Percentiles rank a stretch among this genome's conserved stretches.
phyloP scores from a whole-genome alignment of 2,797 vertebrate genomes.

The Hylomyscus alleni region DNA sequence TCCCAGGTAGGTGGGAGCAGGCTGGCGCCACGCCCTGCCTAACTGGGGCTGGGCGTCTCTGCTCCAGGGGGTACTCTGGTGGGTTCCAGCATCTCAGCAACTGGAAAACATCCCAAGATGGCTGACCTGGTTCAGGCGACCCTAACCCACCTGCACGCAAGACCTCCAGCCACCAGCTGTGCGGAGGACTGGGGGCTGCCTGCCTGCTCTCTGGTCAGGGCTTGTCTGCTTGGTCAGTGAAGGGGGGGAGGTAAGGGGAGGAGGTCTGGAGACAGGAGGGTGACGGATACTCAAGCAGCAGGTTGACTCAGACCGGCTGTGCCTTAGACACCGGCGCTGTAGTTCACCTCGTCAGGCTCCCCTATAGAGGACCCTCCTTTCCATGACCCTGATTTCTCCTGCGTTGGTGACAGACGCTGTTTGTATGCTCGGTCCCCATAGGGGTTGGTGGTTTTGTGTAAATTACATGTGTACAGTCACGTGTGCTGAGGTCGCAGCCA shows the following conservation, averaged over 20 bases:
- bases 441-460: neutral
- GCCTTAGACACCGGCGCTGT: neutral
- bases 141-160: neutral
- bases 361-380: neutral
- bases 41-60: neutral
- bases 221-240: neutral
- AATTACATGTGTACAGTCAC: neutral
- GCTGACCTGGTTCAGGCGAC: neutral
- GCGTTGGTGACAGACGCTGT: neutral
- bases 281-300: neutral
- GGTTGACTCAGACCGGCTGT: neutral
- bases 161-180: neutral
- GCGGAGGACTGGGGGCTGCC: neutral
- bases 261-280: neutral
- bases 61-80: neutral
- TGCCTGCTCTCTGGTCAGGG: neutral
- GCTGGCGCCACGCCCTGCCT: neutral
- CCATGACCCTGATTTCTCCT: neutral
- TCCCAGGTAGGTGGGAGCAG: slow-evolving; percentile 90
- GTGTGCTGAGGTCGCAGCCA: neutral
- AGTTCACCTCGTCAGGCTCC: too few relatives aligned
- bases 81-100: neutral
- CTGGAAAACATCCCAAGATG: neutral
- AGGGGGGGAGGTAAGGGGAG: neutral
- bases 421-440: neutral